A percentile compares a stretch with the other conserved stretches of the same genome.
These are phyloP conservation scores for Bombylius major DNA, from an alignment of 2,888 invertebrate species.

Conservation along the genomic window DNA sequence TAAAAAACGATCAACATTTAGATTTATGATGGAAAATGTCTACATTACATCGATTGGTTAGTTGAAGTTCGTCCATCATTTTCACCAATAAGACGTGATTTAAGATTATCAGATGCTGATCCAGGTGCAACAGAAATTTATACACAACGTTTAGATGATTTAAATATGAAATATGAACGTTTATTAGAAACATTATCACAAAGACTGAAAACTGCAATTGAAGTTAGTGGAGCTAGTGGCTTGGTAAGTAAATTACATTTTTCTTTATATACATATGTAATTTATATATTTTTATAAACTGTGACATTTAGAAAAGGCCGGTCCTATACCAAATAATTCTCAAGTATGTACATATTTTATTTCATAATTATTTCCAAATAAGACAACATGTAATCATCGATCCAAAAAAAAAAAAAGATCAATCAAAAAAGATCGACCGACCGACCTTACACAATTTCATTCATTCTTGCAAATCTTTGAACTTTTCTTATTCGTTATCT, in stretches of 20 bases:
- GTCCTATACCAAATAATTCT: background rate
- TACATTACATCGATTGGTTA: constrained; percentile 37
- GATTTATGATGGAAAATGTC: constrained; percentile 38
- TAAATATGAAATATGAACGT: constrained; percentile 36
- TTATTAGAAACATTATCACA: constrained; percentile 35
- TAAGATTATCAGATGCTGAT: constrained; percentile 32
- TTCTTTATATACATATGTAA: background rate
- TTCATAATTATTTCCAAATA: too few species aligned
- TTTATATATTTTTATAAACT: constrained; percentile 3
- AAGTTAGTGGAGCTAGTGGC: constrained; percentile 37
- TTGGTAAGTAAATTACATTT: constrained; percentile 29
- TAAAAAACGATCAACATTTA: constrained; percentile 10
- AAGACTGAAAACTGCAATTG: constrained; percentile 35
- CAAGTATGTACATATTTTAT: too few species aligned
- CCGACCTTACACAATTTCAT: too few species aligned
- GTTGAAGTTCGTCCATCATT: constrained; percentile 36
- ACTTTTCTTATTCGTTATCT: too few species aligned
- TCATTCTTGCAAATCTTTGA: too few species aligned
- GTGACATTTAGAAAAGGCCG: background rate
- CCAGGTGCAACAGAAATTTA: constrained; percentile 36
- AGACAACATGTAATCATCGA: too few species aligned
- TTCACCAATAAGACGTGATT: constrained; percentile 34
- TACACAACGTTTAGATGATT: constrained; percentile 33
- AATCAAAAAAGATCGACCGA: too few species aligned
- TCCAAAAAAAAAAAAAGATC: too few species aligned